Base-by-base conservation (phyloP, 2,113 vertebrate genomes). In the Nycticorax nycticorax region DNA sequence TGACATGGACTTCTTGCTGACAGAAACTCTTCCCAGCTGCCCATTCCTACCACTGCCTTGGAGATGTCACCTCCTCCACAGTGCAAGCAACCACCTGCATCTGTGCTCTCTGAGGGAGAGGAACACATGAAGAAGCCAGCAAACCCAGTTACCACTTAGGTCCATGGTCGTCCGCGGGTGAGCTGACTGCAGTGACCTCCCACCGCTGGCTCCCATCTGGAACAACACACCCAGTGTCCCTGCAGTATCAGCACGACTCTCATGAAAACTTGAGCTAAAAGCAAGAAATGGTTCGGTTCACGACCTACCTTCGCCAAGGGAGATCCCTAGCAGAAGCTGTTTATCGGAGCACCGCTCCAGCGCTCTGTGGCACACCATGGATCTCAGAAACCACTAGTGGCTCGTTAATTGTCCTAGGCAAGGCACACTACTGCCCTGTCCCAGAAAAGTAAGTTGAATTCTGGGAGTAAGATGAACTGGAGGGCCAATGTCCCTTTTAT, bases 281-380 rank as follows among this genome's bases (percentile, higher is more conserved):
- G 7, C 26, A 63, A 88, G n/a, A 39, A 86, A 69, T 1, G 1
- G 19, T 52, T 73, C 20, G 2, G 32, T 59, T 81, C 7, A 0
- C 1, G 7, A 81, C 47, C 22, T 6, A 10, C 52, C 23, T 67
- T 87, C 0, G 0, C 24, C 14, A 56, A 79, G 35, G 20, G 9
- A 88, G 26, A 35, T 23, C 59, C 23, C 26, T 41, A 33, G 76
- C 24, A 57, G 35, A 66, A 20, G 10, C 1, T 8, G 10, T 60
- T 81, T 75, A 47, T 8, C 1, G 0, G 35, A 93, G 21, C 37
- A 88, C 64, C 1, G 4, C 18, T 66, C 32, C 32, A 35, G 33
- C 0, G 0, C 14, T 24, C 52, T 30, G 24, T 18, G 12, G 33
- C 23, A 56, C 39, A 28, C 0, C 6, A 0, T 0, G 35, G 10